A percentile compares a stretch with the other conserved stretches of the same genome.
phyloP scores from a whole-genome alignment of 2,113 vertebrate species.

The Vicugna pacos region DNA sequence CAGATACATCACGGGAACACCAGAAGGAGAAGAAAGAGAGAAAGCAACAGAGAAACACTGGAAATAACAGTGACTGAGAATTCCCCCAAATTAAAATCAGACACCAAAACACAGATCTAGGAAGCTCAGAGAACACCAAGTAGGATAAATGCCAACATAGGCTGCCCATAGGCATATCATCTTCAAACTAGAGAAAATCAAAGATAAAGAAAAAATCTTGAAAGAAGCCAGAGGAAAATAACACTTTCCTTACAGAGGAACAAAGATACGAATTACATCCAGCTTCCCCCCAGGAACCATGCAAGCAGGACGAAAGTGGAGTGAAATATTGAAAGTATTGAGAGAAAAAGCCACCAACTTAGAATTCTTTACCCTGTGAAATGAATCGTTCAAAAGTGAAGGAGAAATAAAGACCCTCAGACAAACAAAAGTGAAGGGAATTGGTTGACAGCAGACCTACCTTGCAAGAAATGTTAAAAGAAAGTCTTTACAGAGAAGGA shows the following conservation, averaged over 20 bases:
- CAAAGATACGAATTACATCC: background rate
- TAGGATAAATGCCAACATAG: background rate
- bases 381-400: background rate
- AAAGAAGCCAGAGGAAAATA: background rate
- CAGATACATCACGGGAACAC: background rate
- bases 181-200: background rate
- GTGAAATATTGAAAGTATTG: background rate
- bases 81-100: background rate
- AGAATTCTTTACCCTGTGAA: background rate
- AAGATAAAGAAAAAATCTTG: background rate
- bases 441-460: background rate
- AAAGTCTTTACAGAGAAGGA: background rate
- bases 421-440: background rate
- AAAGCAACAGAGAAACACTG: background rate
- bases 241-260: background rate
- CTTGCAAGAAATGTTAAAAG: background rate
- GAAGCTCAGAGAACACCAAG: background rate
- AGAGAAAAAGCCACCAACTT: background rate
- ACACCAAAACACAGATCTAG: background rate
- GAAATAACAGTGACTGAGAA: background rate
- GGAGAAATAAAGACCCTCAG: background rate
- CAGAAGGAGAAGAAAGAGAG: background rate
- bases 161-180: background rate
- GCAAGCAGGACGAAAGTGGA: background rate
- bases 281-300: background rate